Percentiles rank a stretch among this genome's conserved stretches.
phyloP scores from a whole-genome alignment of 1,140 invertebrate species.

The Aplysia californica region DNA sequence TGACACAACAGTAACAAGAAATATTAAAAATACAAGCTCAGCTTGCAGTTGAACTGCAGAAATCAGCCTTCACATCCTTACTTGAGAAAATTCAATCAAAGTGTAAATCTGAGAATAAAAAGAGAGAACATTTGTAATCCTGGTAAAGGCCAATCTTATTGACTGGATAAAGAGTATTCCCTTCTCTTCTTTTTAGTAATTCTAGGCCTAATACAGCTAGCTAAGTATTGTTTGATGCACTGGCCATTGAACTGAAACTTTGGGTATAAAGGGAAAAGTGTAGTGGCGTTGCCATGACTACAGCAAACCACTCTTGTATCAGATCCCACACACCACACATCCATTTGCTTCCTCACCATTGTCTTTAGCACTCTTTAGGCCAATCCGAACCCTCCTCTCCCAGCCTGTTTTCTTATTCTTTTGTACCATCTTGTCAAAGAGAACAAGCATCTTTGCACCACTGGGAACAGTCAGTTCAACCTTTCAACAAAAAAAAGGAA shows the following conservation, averaged over 20 bases:
- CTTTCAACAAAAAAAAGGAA: constrained; percentile 34
- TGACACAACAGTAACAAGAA: too few species aligned
- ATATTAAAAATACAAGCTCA: too few species aligned
- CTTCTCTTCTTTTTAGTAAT: background rate
- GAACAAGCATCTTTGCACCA: constrained; percentile 39
- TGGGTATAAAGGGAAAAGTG: background rate
- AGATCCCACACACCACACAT: too few species aligned
- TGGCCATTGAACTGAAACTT: background rate
- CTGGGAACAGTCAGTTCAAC: constrained; percentile 39
- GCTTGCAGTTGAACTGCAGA: too few species aligned
- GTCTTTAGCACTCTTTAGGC: constrained; percentile 39
- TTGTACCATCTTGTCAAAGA: constrained; percentile 55
- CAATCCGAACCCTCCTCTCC: constrained; percentile 49
- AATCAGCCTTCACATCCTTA: too few species aligned
- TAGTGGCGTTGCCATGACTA: background rate
- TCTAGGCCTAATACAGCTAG: too few species aligned
- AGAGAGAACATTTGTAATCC: too few species aligned
- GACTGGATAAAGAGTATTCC: too few species aligned
- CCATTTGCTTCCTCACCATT: constrained; percentile 38
- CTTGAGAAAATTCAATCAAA: too few species aligned
- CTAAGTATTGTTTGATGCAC: too few species aligned
- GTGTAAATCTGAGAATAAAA: too few species aligned
- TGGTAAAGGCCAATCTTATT: too few species aligned
- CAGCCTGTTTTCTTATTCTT: constrained; percentile 63
- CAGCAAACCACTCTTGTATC: background rate